These are phyloP conservation scores for Sipha flava DNA, from an alignment of 1,140 invertebrate species.

Conservation along the genomic window DNA sequence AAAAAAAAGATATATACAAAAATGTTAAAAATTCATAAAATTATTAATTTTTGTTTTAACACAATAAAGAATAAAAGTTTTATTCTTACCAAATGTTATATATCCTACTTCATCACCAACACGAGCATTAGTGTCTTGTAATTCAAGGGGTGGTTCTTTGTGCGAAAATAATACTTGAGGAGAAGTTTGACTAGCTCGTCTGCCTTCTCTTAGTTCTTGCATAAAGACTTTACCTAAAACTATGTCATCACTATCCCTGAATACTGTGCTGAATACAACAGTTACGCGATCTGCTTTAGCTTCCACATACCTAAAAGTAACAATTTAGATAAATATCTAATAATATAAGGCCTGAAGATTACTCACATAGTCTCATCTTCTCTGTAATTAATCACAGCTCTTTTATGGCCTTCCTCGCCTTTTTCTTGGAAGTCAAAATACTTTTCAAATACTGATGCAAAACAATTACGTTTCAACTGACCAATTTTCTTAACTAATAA, in stretches of 20 bases:
- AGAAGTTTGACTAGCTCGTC: slow-evolving; percentile 90
- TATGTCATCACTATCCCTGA: slow-evolving; percentile 96
- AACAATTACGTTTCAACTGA: slow-evolving; percentile 94
- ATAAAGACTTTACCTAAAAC: slow-evolving; percentile 98
- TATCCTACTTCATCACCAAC: slow-evolving; percentile 98
- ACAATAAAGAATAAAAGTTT: neutral
- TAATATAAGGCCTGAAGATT: neutral
- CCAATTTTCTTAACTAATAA: slow-evolving; percentile 84
- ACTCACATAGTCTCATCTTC: slow-evolving; percentile 98
- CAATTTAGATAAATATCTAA: neutral
- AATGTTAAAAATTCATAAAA: too few relatives aligned
- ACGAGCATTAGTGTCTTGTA: slow-evolving; percentile 85
- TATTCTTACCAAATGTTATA: slow-evolving; percentile 85
- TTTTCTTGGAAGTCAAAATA: slow-evolving; percentile 98
- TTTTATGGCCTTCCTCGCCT: slow-evolving; percentile 78
- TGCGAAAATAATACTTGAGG: slow-evolving; percentile 88
- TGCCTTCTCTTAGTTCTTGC: slow-evolving; percentile 96
- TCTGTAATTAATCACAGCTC: slow-evolving; percentile 96
- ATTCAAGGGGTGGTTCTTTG: slow-evolving; percentile 89
- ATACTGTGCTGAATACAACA: slow-evolving; percentile 97
- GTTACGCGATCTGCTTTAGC: slow-evolving; percentile 96
- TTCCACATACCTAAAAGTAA: slow-evolving; percentile 79
- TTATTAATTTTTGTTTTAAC: neutral
- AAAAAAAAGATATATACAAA: neutral
- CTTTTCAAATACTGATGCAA: slow-evolving; percentile 98